Base-by-base conservation (phyloP, 2,797 vertebrate species). In the Malacoraja senta region DNA sequence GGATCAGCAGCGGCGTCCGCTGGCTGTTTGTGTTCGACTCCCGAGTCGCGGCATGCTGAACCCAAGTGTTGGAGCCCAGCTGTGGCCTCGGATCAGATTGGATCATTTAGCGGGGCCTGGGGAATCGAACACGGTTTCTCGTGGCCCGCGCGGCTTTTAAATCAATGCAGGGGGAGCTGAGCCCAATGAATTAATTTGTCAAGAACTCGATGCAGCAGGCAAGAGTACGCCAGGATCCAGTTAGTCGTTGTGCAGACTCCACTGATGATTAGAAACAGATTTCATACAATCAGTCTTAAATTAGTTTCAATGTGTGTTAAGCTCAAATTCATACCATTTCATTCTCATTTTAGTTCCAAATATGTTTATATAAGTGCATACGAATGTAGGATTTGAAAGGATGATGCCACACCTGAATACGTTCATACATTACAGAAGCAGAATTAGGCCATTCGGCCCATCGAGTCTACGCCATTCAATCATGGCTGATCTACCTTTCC, bases 261-360 rank as follows among this genome's bases (percentile, higher is more conserved):
- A 13, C 68, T 74, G 38, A 58, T 44, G 29, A 74, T 76, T 72
- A 72, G 13, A 29, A 76, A 44, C 90, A 53, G 35, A 24, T 92
- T 92, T 92, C 44, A 76, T 44, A 76, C 44, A 76, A 92, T 76
- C 90, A 76, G 71, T 38, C 26, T 72, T 92, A 92, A 92, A 74
- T 74, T 74, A 71, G 90, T 53, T 92, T 92, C 68, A 58, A 13
- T 58, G 29, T 58, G 44, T 17, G n/a, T 92, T 53, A 76, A 76
- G 53, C 38, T 76, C 90, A 92, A 92, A 92, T 74, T 92, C 38
- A 58, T 29, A 92, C 44, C 71, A 58, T 12, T 92, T 76, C 76
- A 92, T 92, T 92, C 90, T 92, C 44, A 58, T 92, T 74, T 76
- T 92, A 92, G 76, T 74, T 53, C 90, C 90, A 92, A 76, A 92